A percentile compares a stretch with the other conserved stretches of the same genome.
Conservation (phyloP, 2,113 vertebrate genomes). For the Brachyhypopomus gauderio region DNA sequence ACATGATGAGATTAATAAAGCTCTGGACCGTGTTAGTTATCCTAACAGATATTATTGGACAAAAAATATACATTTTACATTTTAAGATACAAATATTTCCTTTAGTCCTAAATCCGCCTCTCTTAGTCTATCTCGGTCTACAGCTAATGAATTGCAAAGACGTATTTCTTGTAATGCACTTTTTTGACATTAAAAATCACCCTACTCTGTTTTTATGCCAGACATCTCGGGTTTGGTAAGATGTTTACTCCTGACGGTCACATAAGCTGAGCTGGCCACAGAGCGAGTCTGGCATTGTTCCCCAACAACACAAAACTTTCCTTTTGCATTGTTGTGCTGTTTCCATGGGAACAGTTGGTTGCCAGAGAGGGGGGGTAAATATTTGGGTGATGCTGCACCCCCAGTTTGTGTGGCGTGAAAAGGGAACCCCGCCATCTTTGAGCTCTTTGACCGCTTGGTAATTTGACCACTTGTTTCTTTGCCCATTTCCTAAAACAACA, state of each 20-base stretch:
- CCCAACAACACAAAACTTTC: constrained; percentile 54
- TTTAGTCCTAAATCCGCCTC: neutral
- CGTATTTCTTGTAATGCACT: no score
- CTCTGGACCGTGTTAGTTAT: constrained; percentile 5
- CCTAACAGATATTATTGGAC: neutral
- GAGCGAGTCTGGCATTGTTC: constrained; percentile 55
- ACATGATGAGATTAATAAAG: constrained; percentile 30
- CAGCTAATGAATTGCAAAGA: no score
- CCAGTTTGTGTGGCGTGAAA: constrained; percentile 23
- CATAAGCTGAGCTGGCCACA: constrained; percentile 26
- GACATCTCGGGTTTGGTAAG: neutral
- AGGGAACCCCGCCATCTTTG: constrained; percentile 18
- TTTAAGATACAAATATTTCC: constrained; percentile 33
- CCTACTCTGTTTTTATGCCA: neutral
- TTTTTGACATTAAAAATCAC: neutral
- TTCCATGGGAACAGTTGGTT: constrained; percentile 60
- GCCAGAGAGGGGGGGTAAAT: constrained; percentile 45
- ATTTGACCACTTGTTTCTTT: constrained; percentile 29
- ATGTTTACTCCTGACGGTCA: neutral
- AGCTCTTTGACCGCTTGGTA: neutral
- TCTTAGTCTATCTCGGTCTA: no score
- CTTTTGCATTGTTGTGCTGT: constrained; percentile 60
- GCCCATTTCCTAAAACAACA: constrained; percentile 54
- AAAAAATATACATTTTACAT: neutral
- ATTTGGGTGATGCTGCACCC: constrained; percentile 52